These are phyloP conservation scores for Drosophila guanche DNA, from an alignment of 1,140 invertebrate species.

Conservation along the genomic window DNA sequence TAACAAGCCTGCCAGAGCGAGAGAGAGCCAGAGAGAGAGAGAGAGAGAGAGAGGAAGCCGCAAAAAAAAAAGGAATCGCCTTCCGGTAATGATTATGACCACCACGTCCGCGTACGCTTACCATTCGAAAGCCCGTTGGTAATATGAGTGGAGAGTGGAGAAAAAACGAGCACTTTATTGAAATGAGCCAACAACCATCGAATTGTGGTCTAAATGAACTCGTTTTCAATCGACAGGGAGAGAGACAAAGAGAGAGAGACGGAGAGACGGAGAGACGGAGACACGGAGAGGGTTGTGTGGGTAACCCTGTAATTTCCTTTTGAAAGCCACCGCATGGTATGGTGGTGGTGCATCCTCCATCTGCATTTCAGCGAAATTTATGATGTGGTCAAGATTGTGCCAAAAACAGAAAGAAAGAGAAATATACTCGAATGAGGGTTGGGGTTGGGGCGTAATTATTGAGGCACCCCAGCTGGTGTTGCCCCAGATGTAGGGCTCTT, in stretches of 20 bases:
- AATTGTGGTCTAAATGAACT: constrained; percentile 73
- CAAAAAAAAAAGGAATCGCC: constrained; percentile 51
- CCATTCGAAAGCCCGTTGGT: constrained; percentile 12
- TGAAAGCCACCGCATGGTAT: constrained; percentile 50
- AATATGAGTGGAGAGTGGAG: constrained; percentile 41
- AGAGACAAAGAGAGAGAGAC: background rate
- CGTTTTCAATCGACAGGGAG: constrained; percentile 48
- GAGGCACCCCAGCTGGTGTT: constrained; percentile 15
- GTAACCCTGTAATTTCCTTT: constrained; percentile 58
- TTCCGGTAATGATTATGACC: constrained; percentile 74
- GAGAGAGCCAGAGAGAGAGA: too few relatives aligned
- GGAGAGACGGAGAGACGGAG: too few relatives aligned
- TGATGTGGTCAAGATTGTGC: constrained; percentile 77
- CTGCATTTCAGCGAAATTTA: constrained; percentile 53
- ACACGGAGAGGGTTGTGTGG: background rate
- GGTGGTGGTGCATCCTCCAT: background rate
- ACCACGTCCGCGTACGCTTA: too few relatives aligned
- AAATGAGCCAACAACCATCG: constrained; percentile 62
- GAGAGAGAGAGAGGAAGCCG: constrained; percentile 24
- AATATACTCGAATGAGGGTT: background rate
- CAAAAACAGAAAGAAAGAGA: constrained; percentile 49
- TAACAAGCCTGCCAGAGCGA: constrained; percentile 52
- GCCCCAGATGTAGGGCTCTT: constrained; percentile 1
- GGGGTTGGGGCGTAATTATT: constrained; percentile 61
- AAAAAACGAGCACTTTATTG: constrained; percentile 69